These are phyloP conservation scores for Drosophila gunungcola DNA, from an alignment of 1,140 invertebrate species.

Conservation along the genomic window DNA sequence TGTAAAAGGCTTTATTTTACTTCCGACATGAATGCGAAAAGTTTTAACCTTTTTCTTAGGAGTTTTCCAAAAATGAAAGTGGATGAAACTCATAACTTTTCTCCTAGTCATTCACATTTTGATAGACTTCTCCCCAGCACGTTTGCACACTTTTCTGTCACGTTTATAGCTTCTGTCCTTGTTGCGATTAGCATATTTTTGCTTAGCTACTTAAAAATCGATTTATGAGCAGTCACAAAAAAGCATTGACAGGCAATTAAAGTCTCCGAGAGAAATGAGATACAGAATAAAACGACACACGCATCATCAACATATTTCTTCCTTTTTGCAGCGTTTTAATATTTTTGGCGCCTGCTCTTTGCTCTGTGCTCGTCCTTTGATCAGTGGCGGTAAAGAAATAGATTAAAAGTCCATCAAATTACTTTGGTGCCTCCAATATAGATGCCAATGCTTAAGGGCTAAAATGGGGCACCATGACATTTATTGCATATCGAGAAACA, in stretches of 20 bases:
- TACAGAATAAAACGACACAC: constrained; percentile 1
- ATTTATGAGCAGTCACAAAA: constrained; percentile 61
- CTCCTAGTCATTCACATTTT: constrained; percentile 2
- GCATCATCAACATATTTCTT: constrained; percentile 51
- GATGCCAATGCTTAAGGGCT: constrained; percentile 52
- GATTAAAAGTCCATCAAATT: constrained; percentile 81
- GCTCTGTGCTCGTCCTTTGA: constrained; percentile 49
- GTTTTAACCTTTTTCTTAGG: constrained; percentile 6
- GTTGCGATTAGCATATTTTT: constrained; percentile 58
- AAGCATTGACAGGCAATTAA: constrained; percentile 69
- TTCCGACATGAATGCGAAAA: neutral
- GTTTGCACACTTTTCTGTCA: constrained; percentile 52
- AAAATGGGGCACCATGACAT: constrained; percentile 57
- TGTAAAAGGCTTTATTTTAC: no score
- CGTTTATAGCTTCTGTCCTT: constrained; percentile 31
- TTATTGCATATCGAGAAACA: constrained; percentile 47
- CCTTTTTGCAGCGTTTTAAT: constrained; percentile 52
- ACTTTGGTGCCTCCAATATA: constrained; percentile 60
- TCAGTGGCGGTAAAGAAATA: constrained; percentile 64
- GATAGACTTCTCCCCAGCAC: constrained; percentile 35
- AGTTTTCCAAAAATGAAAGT: constrained; percentile 28
- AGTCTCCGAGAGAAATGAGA: constrained; percentile 22
- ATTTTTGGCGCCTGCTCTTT: constrained; percentile 39
- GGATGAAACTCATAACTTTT: constrained; percentile 5
- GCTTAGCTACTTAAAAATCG: constrained; percentile 48